These are phyloP conservation scores for Heptranchias perlo DNA, from an alignment of 2,113 vertebrate species.

Conservation along the genomic window DNA sequence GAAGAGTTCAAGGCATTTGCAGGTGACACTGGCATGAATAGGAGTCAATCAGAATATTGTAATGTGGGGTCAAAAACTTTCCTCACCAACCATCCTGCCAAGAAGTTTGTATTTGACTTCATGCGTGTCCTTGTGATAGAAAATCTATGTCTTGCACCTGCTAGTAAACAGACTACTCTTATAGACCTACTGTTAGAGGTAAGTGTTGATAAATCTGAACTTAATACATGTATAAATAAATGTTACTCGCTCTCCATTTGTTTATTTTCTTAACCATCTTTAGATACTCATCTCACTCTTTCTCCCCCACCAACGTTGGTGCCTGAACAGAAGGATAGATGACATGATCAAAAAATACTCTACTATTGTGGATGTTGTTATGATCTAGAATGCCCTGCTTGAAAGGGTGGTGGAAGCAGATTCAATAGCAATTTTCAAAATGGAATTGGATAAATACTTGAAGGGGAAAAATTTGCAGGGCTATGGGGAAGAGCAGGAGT, in stretches of 20 bases:
- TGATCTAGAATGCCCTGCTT: no score
- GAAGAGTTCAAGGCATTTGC: constrained; percentile 94
- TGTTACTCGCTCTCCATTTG: not conserved
- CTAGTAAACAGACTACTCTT: constrained; percentile 91
- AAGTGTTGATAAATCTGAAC: constrained; percentile 39
- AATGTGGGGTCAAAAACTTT: constrained; percentile 94
- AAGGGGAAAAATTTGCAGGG: no score
- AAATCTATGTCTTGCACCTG: constrained; percentile 88
- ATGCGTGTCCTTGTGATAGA: constrained; percentile 97
- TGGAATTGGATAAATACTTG: no score
- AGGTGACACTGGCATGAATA: constrained; percentile 91
- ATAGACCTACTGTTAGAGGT: constrained; percentile 94
- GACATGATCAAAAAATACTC: not conserved
- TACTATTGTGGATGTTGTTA: not conserved
- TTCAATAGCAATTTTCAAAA: no score
- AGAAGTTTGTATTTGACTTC: constrained; percentile 96
- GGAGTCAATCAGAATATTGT: constrained; percentile 95
- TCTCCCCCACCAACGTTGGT: not conserved
- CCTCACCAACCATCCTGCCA: constrained; percentile 95
- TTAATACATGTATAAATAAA: not conserved
- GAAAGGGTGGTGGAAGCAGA: no score
- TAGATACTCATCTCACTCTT: not conserved
- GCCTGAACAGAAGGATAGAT: not conserved
- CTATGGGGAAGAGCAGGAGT: no score
- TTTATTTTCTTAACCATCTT: not conserved